Evolutionary conservation across 2,888 invertebrate species (phyloP).

Genomic region (Xestia ashworthii): DNA sequence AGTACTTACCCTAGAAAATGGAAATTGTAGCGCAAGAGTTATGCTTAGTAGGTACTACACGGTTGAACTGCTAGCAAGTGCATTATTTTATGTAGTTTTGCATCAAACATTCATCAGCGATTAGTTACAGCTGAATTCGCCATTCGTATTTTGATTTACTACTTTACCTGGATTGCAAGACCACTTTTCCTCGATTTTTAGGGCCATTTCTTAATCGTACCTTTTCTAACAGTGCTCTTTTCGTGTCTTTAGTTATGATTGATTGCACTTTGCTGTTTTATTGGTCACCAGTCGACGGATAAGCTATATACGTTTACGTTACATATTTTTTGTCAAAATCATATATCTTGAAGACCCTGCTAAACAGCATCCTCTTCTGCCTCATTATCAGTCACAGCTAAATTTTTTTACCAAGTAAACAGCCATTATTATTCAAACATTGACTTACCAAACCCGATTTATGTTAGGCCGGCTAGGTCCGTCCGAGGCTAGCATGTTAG

Average conservation of each 20-base stretch:
- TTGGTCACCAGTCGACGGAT: background rate
- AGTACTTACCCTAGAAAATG: background rate
- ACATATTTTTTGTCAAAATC: background rate
- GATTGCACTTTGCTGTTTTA: background rate
- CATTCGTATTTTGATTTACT: background rate
- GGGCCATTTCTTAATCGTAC: background rate
- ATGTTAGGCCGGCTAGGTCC: slow-evolving; percentile 27
- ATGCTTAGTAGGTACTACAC: too few species aligned
- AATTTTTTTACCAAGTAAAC: slow-evolving; percentile 9
- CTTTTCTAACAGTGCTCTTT: background rate
- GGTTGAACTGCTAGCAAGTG: background rate
- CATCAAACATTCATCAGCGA: background rate
- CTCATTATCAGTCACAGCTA: background rate
- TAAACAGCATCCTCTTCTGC: background rate
- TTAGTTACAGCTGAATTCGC: background rate
- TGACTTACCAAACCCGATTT: slow-evolving; percentile 27
- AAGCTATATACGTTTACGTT: background rate
- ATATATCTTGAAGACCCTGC: background rate
- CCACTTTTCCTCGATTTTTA: background rate
- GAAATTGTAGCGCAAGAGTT: background rate
- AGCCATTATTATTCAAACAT: slow-evolving; percentile 27
- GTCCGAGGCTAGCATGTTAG: slow-evolving; percentile 47
- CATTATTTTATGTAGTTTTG: background rate
- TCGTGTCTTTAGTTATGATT: background rate
- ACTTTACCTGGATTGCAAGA: background rate